phyloP scores from a whole-genome alignment of 2,797 vertebrate genomes.

The Myotis daubentonii region DNA sequence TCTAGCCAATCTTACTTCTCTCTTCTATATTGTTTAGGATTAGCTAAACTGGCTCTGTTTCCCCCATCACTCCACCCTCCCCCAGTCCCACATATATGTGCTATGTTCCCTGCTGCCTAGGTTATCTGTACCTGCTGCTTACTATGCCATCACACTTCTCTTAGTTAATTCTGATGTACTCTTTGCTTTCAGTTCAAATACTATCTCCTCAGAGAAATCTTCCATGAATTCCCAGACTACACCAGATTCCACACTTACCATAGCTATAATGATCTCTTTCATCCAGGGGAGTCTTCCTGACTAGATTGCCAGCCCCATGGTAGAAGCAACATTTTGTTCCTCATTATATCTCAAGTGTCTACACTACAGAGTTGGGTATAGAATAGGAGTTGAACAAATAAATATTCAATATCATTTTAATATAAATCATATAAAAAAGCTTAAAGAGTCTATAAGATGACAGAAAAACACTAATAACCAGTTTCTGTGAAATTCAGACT shows the following conservation, averaged over 20 bases:
- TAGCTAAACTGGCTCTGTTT: not conserved
- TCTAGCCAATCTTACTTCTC: not conserved
- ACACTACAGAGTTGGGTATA: not conserved
- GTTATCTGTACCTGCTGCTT: not conserved
- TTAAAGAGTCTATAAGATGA: not conserved
- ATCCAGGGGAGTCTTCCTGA: not conserved
- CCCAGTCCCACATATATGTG: not conserved
- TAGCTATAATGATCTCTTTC: not conserved
- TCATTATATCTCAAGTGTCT: not conserved
- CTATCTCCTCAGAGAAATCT: not conserved
- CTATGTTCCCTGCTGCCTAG: not conserved
- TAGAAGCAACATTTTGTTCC: not conserved
- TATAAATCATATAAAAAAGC: not conserved
- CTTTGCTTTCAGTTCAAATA: not conserved
- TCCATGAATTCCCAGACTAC: not conserved
- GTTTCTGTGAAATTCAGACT: not conserved
- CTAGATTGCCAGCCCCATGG: not conserved
- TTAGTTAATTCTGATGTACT: not conserved
- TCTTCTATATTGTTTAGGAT: not conserved
- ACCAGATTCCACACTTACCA: not conserved
- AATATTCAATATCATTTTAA: constrained; percentile 11
- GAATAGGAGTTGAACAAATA: not conserved
- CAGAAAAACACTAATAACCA: not conserved
- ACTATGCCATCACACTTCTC: not conserved
- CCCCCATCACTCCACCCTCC: not conserved